Evolutionary conservation across 2,113 vertebrate genomes (phyloP).

Genomic region (Pungitius pungitius): DNA sequence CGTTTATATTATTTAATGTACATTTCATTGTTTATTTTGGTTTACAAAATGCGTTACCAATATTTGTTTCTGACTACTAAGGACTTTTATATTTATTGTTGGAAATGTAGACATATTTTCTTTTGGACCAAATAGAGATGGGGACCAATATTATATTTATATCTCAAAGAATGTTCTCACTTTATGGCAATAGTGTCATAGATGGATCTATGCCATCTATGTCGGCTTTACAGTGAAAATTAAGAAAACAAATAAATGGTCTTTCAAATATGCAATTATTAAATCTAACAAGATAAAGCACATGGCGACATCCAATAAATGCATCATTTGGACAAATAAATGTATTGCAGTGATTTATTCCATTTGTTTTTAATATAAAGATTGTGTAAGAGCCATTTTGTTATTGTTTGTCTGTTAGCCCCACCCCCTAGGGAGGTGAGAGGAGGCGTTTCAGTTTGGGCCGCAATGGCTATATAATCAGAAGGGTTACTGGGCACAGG

Average conservation of each 20-base stretch:
- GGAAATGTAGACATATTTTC: conserved; percentile 17
- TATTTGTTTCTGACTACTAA: not conserved
- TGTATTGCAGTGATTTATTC: not conserved
- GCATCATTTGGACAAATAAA: conserved; percentile 11
- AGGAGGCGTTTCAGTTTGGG: too few relatives aligned
- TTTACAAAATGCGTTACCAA: not conserved
- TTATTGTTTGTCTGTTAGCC: too few relatives aligned
- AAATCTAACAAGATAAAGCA: conserved; percentile 11
- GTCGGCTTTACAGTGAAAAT: conserved; percentile 18
- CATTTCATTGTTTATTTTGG: not conserved
- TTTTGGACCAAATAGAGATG: conserved; percentile 26
- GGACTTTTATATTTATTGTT: conserved; percentile 33
- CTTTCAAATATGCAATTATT: conserved; percentile 29
- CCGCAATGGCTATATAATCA: too few relatives aligned
- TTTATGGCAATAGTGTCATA: not conserved
- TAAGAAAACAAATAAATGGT: not conserved
- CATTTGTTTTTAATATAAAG: not conserved
- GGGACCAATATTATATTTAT: conserved; percentile 21
- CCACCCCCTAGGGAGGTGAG: too few relatives aligned
- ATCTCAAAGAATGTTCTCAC: conserved; percentile 27
- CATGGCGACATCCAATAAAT: conserved; percentile 56
- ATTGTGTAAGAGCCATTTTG: too few relatives aligned
- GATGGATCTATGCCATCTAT: conserved; percentile 16
- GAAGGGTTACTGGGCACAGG: too few relatives aligned
- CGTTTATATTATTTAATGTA: conserved; percentile 17